A percentile compares a stretch with the other conserved stretches of the same genome.
Conservation (phyloP, 2,113 vertebrate species). For the Rallus limicola region DNA sequence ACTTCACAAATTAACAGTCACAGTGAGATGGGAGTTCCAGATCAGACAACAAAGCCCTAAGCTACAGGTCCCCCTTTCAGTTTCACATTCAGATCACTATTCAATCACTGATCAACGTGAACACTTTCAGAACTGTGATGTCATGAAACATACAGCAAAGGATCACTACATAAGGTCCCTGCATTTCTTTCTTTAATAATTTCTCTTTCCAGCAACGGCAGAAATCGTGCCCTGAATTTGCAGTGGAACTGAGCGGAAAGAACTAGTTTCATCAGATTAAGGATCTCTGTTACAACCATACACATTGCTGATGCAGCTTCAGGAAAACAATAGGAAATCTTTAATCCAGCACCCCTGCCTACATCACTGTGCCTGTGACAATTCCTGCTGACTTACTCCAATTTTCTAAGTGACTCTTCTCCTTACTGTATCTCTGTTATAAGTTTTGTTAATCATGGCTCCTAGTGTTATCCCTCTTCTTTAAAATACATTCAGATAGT, state of each 20-base stretch:
- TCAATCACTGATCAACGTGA: background rate
- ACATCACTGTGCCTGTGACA: background rate
- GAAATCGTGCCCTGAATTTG: background rate
- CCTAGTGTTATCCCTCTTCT: background rate
- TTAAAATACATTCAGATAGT: background rate
- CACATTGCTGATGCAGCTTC: background rate
- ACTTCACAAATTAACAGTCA: background rate
- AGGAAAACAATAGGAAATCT: background rate
- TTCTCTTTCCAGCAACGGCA: background rate
- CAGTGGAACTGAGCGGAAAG: background rate
- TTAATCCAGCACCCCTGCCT: background rate
- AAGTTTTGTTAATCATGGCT: background rate
- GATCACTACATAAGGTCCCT: background rate
- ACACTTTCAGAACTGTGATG: background rate
- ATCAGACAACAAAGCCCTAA: background rate
- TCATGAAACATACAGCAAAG: background rate
- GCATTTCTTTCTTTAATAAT: fast-evolving
- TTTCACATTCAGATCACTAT: background rate
- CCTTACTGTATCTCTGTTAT: background rate
- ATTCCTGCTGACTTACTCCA: background rate
- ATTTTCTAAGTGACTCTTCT: background rate
- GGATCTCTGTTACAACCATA: background rate
- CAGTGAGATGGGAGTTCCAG: background rate
- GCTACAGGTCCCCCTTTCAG: background rate
- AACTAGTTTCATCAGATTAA: background rate